Base-by-base conservation (phyloP, 2,113 vertebrate species). In the Phoenicopterus ruber region DNA sequence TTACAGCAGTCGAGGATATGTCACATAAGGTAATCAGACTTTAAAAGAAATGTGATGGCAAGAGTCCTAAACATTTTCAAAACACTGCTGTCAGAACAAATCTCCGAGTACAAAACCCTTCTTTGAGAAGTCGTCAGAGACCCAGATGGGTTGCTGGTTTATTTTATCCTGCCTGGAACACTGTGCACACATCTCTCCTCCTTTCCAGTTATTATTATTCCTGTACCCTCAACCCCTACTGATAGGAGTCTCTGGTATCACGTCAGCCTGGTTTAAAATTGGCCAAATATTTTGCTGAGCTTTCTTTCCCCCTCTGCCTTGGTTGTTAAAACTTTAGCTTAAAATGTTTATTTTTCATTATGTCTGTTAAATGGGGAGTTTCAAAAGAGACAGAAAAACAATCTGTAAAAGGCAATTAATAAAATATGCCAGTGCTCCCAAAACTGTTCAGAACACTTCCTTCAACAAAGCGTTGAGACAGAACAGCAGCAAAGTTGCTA, bases 51-150 rank as follows among this genome's bases (percentile, higher is more conserved):
- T 40, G 19, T 22, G 87, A 92, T 93, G 90, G 93, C 92, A 92
- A 86, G 76, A 85, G 72, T 92, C 94, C 95, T 93, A 78, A 93
- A 91, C 82, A 47, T 83, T 91, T 90, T 85, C 54, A 90, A 96
- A 94, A 95, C 62, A 52, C 81, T 86, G 58, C 83, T 74, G 82
- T 63, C 88, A 92, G 87, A 74, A 94, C 46, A 94, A 63, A 89
- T 89, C 63, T 95, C 42, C 21, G 78, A 29, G n/a, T 82, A 93
- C 65, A 69, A 40, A 94, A n/a, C 47, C 42, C 55, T 62, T 78
- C 67, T 89, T 73, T 91, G 95, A 96, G 71, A 92, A 96, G 71
- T 46, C 66, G 28, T 90, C 93, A 97, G 92, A 91, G 93, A 76
- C 84, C 85, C 80, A 82, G 47, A 82, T 81, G 90, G 91, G 73